Evolutionary conservation across 2,113 vertebrate species (phyloP).

Genomic region (Cranoglanis bouderius): DNA sequence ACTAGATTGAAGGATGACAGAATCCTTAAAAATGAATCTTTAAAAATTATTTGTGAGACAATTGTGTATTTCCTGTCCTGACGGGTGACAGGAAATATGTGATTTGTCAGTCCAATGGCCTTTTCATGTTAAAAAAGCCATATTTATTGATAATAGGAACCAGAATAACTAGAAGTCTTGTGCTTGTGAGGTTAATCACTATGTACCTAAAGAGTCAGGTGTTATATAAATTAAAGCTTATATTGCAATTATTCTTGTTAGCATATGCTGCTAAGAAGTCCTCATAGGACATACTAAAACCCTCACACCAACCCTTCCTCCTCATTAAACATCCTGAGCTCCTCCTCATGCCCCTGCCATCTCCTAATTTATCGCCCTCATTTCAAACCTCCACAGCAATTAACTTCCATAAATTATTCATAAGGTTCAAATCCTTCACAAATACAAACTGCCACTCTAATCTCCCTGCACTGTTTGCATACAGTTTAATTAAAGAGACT

Average conservation of each 20-base stretch:
- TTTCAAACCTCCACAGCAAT: conserved; percentile 61
- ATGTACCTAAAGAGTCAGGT: neutral
- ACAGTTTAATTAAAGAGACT: conserved; percentile 65
- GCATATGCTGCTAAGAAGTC: neutral
- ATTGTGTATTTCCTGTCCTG: neutral
- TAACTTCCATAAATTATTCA: conserved; percentile 73
- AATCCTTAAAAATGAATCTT: neutral
- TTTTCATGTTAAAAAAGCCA: neutral
- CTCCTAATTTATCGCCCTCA: conserved; percentile 53
- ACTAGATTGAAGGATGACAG: neutral
- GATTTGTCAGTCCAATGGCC: neutral
- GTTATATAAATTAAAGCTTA: neutral
- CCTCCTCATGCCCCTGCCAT: conserved; percentile 61
- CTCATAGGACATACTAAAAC: neutral
- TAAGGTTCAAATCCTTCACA: conserved; percentile 57
- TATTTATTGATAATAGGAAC: neutral
- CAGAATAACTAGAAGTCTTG: neutral
- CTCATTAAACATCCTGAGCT: conserved; percentile 65
- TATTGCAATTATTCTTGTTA: neutral
- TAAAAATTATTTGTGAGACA: neutral
- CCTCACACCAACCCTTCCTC: conserved; percentile 55
- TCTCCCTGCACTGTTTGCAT: conserved; percentile 65
- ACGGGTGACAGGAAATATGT: neutral
- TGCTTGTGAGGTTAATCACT: neutral
- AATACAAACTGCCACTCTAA: conserved; percentile 59